phyloP scores from a whole-genome alignment of 92 coral and sea anemone genomes.

The Montipora capitata region DNA sequence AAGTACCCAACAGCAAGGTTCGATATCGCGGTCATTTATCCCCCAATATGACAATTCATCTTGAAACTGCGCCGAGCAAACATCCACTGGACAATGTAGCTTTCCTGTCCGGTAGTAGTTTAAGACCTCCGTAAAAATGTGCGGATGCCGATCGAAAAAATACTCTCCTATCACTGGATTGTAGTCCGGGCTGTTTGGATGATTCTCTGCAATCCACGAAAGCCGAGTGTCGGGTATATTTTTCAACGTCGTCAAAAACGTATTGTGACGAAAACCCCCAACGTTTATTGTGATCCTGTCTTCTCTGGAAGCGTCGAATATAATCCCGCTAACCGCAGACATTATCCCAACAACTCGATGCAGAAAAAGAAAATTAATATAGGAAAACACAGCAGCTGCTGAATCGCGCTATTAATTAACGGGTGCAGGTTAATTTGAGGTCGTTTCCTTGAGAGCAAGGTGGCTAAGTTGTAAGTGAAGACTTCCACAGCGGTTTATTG shows the following conservation, averaged over 20 bases:
- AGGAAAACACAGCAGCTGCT: too few species aligned
- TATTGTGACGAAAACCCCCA: slow-evolving; percentile 93
- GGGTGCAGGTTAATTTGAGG: too few species aligned
- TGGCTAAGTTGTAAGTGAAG: slow-evolving; percentile 37
- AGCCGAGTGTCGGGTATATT: slow-evolving; percentile 94
- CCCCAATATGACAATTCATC: slow-evolving; percentile 99
- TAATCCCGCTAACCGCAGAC: slow-evolving; percentile 19
- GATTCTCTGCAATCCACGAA: slow-evolving; percentile 96
- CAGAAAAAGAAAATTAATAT: too few species aligned
- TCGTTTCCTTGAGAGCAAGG: not conserved
- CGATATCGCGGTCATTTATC: slow-evolving; percentile 93
- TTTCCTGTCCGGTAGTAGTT: slow-evolving; percentile 97
- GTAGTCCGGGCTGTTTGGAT: slow-evolving; percentile 92
- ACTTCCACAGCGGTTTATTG: slow-evolving; percentile 1
- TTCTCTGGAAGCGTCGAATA: slow-evolving; percentile 72
- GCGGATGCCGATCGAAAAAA: slow-evolving; percentile 96
- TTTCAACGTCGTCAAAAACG: slow-evolving; percentile 87
- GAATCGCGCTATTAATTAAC: too few species aligned
- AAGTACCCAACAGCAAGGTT: slow-evolving; percentile 98
- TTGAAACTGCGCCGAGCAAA: slow-evolving; percentile 89
- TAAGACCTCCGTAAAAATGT: slow-evolving; percentile 92
- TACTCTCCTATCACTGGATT: slow-evolving; percentile 91
- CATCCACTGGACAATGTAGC: slow-evolving; percentile 95
- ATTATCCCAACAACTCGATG: slow-evolving; percentile 21
- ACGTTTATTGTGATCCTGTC: slow-evolving; percentile 91